Evolutionary conservation across 2,797 vertebrate genomes (phyloP).

Genomic region (Buphagus erythrorhynchus): DNA sequence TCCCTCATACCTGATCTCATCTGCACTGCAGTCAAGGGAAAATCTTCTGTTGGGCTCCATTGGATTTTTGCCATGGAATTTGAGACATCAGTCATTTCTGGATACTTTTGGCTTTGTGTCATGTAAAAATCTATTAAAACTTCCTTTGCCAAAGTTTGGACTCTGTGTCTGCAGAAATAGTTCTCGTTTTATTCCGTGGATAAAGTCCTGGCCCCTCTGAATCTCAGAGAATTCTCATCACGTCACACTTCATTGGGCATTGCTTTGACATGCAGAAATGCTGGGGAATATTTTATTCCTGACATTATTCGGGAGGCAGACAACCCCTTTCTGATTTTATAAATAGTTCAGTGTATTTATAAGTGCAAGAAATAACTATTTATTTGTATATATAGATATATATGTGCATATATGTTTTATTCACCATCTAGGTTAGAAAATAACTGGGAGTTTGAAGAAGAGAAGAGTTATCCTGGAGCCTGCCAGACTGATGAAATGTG

Average conservation of each 20-base stretch:
- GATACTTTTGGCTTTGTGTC: conserved; percentile 54
- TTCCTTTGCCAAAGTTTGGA: conserved; percentile 52
- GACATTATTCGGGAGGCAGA: background rate
- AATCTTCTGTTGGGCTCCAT: background rate
- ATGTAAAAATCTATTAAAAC: conserved; percentile 55
- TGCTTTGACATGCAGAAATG: background rate
- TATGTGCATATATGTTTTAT: background rate
- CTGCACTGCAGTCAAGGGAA: background rate
- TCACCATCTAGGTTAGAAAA: background rate
- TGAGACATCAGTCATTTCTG: conserved; percentile 49
- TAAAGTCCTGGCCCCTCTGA: conserved; percentile 29
- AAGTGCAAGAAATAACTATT: background rate
- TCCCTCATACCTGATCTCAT: conserved; percentile 7
- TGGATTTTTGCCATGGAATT: conserved; percentile 36
- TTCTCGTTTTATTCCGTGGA: conserved; percentile 1
- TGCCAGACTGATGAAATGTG: background rate
- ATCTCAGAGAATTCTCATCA: conserved; percentile 12
- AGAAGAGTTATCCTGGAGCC: background rate
- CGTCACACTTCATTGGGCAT: conserved; percentile 27
- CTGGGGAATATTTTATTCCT: background rate
- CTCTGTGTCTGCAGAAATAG: conserved; percentile 42
- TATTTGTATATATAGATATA: background rate
- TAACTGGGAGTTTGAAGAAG: background rate
- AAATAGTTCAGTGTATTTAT: background rate
- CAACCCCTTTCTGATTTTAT: background rate